Percentiles rank a stretch among this genome's conserved stretches.
Evolutionary conservation across 2,888 invertebrate genomes (phyloP).

Genomic region (Drosophila differens): DNA sequence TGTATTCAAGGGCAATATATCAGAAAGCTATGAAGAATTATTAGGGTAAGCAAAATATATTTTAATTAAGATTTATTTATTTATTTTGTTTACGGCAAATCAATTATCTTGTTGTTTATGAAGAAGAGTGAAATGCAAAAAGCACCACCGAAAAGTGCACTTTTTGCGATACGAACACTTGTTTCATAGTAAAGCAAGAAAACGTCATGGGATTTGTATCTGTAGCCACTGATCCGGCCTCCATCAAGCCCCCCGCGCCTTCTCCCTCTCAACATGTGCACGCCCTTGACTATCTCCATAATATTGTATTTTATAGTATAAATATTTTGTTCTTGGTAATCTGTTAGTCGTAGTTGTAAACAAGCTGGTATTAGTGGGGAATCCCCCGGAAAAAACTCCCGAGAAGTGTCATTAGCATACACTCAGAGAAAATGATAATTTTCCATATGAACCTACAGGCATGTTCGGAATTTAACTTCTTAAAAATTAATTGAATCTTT

Average conservation of each 20-base stretch:
- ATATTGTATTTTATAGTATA: not conserved
- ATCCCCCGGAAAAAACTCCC: conserved; percentile 23
- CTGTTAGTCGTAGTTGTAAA: not conserved
- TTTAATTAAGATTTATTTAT: not conserved
- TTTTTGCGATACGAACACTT: not conserved
- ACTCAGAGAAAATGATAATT: not conserved
- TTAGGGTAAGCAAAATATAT: not conserved
- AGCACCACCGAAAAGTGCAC: not conserved
- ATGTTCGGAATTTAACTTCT: not conserved
- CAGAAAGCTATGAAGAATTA: not conserved
- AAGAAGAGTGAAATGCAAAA: not conserved
- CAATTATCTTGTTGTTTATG: not conserved
- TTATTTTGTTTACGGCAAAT: not conserved
- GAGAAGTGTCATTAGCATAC: not conserved
- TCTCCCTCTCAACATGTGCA: not conserved
- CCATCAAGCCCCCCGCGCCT: not conserved
- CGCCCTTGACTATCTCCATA: not conserved
- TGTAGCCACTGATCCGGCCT: not conserved
- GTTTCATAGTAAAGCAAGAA: not conserved
- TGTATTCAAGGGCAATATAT: not conserved
- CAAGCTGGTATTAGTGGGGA: conserved; percentile 8
- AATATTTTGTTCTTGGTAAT: not conserved
- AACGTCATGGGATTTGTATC: not conserved
- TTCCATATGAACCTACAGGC: not conserved
- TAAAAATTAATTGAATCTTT: not conserved